Conservation (phyloP, 2,888 invertebrate genomes). For the Agonopterix heracliana region DNA sequence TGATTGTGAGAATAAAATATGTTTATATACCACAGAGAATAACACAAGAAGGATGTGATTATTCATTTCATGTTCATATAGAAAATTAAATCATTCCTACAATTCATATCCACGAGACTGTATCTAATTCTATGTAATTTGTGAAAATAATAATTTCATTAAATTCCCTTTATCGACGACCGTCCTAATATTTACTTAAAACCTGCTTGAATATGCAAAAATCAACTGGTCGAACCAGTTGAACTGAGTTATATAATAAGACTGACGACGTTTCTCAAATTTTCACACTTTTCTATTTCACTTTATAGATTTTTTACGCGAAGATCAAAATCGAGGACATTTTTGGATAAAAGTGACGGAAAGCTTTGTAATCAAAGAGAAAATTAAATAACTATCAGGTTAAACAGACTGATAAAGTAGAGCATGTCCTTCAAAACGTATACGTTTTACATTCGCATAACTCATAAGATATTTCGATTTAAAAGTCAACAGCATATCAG, state of each 20-base stretch:
- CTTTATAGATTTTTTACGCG: slow-evolving; percentile 42
- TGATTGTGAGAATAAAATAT: no score
- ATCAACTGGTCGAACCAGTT: slow-evolving; percentile 26
- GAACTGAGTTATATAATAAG: slow-evolving; percentile 55
- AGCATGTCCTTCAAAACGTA: slow-evolving; percentile 41
- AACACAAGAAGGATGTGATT: no score
- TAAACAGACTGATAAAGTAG: slow-evolving; percentile 40
- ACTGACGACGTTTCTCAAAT: slow-evolving; percentile 60
- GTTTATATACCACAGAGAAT: no score
- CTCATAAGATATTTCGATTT: slow-evolving; percentile 18
- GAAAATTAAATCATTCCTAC: not conserved
- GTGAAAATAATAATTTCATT: not conserved
- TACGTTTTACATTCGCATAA: slow-evolving; percentile 37
- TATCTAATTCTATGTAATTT: not conserved
- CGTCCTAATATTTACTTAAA: slow-evolving; percentile 30
- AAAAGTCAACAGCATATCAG: slow-evolving; percentile 19
- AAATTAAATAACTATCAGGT: slow-evolving; percentile 13
- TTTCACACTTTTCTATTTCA: slow-evolving; percentile 63
- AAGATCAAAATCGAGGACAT: not conserved
- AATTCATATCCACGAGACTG: slow-evolving; percentile 6
- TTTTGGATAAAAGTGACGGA: not conserved
- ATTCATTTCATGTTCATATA: not conserved
- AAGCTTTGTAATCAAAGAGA: not conserved
- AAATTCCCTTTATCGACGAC: slow-evolving; percentile 23
- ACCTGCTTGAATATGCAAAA: not conserved